Evolutionary conservation across 1,140 invertebrate species (phyloP), one percentile per base, ranked within the genome.

Genomic region (Mizuhopecten yessoensis): DNA sequence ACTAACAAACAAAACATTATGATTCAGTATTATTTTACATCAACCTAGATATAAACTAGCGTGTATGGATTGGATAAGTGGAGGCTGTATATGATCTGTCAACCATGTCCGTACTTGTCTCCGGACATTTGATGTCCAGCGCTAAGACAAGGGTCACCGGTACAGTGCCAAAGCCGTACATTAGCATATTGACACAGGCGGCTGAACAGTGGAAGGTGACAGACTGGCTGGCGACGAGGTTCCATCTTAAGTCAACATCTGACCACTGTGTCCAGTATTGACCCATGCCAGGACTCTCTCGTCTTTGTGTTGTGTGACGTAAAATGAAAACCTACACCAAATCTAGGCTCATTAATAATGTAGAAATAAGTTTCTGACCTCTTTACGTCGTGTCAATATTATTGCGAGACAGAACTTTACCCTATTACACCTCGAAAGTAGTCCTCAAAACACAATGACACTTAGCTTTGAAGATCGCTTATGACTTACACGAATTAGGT

Each of bases 401-500:
- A 29, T 75, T 75, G 57, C n/a, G 57, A 75, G 57, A 75, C 57
- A 75, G 57, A 75, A 75, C n/a, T 29, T 75, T 75, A 75, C 57
- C 57, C 57, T 29, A 75, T 75, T 75, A 75, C 57, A 75, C 57
- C 57, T 29, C n/a, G 5, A 75, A 75, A 75, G 57, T 75, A 7
- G 23, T 17, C 57, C 57, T 75, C n/a, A 23, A 75, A 75, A 75
- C 57, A 75, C 57, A 75, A 75, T 29, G n/a, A n/a, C n/a, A 75
- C 57, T 75, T 75, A n/a, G 57, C 57, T 75, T 75, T 75, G 57
- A 75, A 75, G 57, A 75, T 29, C 57, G 57, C 57, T 75, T 75
- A 75, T 75, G 57, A 75, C 57, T 75, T 75, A 75, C 57, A 75
- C 57, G 57, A 29, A 75, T 75, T 75, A 75, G 57, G 5, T 29